Base-by-base conservation (phyloP, 2,113 vertebrate genomes). In the Aramus guarauna region DNA sequence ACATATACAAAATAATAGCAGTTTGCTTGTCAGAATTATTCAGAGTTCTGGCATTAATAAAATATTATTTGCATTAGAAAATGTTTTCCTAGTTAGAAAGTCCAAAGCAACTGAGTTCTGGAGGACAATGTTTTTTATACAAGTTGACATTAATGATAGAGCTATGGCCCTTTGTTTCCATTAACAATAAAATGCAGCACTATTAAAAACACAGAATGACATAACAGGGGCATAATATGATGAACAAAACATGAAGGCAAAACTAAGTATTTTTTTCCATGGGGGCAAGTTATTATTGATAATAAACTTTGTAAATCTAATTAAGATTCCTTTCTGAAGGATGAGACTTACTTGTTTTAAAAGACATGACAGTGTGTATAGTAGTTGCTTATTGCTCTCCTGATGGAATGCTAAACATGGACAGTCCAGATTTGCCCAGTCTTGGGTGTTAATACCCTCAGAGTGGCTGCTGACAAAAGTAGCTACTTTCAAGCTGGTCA, bases 41-140 rank as follows among this genome's bases (percentile, higher is more conserved):
- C 85, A 86, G 81, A 93, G 37, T 92, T 85, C 58, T 94, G 69
- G n/a, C 95, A 95, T 96, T 96, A 96, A 96, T 97, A 96, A 96
- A 97, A 94, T 95, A 96, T 92, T 95, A 73, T 95, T 97, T 97
- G 59, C 87, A 53, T 89, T 89, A 81, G 63, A 83, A 97, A 92
- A 96, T 92, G 64, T 92, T 97, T 96, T 92, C 48, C 48, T 92
- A 45, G 59, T 95, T 94, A 87, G 73, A 89, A 97, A 83, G 59
- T 94, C 90, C 72, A 87, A 93, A 93, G 80, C 84, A 84, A 87
- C 84, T 37, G 64, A 91, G 30, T 92, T 95, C 73, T 87, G 50
- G 53, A 96, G 68, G 82, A 90, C 80, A 80, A 1, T 82, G 81
- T 56, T 91, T 97, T 87, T 95, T 97, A 96, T 93, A 45, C 30